A percentile compares a stretch with the other conserved stretches of the same genome.
Evolutionary conservation across 2,797 vertebrate species (phyloP).

Genomic region (Pitangus sulphuratus): DNA sequence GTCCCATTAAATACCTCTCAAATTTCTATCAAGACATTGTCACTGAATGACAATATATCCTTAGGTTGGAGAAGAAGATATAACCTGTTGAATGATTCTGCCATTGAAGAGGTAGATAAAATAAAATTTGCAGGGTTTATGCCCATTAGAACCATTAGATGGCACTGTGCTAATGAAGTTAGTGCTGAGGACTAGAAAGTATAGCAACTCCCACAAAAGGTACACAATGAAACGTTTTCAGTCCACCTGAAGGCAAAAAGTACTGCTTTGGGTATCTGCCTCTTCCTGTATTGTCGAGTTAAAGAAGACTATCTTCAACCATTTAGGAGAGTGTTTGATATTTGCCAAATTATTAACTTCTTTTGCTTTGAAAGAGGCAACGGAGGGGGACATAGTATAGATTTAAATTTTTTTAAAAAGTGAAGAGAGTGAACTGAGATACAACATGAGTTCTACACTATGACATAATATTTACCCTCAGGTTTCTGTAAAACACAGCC

Average conservation of each 20-base stretch:
- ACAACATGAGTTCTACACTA: background rate
- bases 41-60: background rate
- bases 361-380: background rate
- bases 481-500: background rate
- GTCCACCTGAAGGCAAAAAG: background rate
- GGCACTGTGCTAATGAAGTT: background rate
- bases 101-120: background rate
- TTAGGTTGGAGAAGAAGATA: background rate
- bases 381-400: background rate
- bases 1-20: background rate
- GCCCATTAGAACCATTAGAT: slow-evolving; percentile 11
- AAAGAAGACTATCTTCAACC: background rate
- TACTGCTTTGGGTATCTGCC: background rate
- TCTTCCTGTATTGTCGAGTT: fast-evolving
- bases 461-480: background rate
- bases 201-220: background rate
- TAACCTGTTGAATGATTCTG: background rate
- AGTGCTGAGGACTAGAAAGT: background rate
- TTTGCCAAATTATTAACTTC: background rate
- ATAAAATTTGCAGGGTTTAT: background rate
- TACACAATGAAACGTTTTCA: background rate
- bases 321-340: background rate
- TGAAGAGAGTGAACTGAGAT: background rate
- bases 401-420: background rate
- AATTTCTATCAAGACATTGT: background rate